Percentiles rank a stretch among this genome's conserved stretches.
Conservation (phyloP, 1,140 invertebrate species). For the Proales similis region DNA sequence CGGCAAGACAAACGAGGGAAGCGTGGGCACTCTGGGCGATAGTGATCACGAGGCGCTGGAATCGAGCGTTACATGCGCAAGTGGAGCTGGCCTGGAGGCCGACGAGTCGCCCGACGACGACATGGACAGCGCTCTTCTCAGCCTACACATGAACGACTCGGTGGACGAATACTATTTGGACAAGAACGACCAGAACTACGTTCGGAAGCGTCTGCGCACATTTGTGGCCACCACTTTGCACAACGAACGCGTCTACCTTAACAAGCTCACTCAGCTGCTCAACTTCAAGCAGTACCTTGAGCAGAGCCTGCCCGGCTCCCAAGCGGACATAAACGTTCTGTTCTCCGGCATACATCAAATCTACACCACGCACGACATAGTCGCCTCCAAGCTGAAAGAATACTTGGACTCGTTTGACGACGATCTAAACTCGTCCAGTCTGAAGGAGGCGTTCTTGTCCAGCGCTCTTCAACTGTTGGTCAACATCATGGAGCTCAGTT, state of each 20-base stretch:
- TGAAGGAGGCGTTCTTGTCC: slow-evolving; percentile 25
- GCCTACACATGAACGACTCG: not conserved
- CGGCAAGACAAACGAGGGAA: slow-evolving; percentile 15
- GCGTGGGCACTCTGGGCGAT: slow-evolving; percentile 9
- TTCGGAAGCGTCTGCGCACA: slow-evolving; percentile 18
- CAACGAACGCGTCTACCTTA: slow-evolving; percentile 19
- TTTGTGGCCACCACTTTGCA: slow-evolving; percentile 22
- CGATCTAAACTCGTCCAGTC: not conserved
- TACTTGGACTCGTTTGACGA: slow-evolving; percentile 14
- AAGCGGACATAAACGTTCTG: slow-evolving; percentile 24
- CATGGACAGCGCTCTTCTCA: slow-evolving; percentile 8
- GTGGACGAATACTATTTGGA: slow-evolving; percentile 7
- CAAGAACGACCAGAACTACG: not conserved
- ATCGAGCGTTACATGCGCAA: not conserved
- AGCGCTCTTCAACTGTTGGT: slow-evolving; percentile 17
- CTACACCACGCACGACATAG: slow-evolving; percentile 21
- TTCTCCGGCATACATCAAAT: slow-evolving; percentile 33
- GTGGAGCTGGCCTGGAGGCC: slow-evolving; percentile 2
- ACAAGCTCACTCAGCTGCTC: slow-evolving; percentile 16
- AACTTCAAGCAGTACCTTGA: slow-evolving; percentile 30
- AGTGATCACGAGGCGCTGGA: slow-evolving; percentile 33
- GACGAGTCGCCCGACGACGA: slow-evolving; percentile 34
- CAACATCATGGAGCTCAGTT: slow-evolving; percentile 36
- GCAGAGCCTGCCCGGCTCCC: slow-evolving; percentile 10
- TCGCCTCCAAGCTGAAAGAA: slow-evolving; percentile 29